Evolutionary conservation across 2,797 vertebrate genomes (phyloP), one percentile per base, ranked within the genome.

Genomic region (Xyrichtys novacula): DNA sequence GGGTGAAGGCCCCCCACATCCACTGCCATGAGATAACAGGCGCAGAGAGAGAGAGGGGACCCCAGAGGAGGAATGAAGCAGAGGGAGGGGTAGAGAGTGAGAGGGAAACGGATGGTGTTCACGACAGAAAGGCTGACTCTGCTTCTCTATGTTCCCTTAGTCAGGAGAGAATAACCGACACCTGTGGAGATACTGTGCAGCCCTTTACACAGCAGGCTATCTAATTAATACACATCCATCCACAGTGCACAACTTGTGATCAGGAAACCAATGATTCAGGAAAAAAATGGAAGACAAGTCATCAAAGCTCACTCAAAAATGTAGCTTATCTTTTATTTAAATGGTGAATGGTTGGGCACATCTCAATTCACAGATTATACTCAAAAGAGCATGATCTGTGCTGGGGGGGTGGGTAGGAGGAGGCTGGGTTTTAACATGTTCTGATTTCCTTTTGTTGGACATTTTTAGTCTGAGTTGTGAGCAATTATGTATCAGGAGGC

Each of bases 181-280:
- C 73, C 61, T 75, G 70, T 67, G n/a, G 4, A 57, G 70, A 73
- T 57, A 44, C 66, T 58, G 61, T 66, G 61, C 77, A 83, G 65
- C 73, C 49, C 65, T 89, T 84, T 77, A 75, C 47, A 80, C 43
- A 73, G 62, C 57, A 90, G 93, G 92, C 92, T 66, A 65, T 86
- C 94, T 94, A 94, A 95, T 94, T 94, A 94, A 94, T 67, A 14
- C 61, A 75, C 78, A 65, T 63, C 65, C 58, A 68, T 65, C 65
- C 59, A 63, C 49, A 46, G 64, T 66, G 66, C 60, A 82, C 80
- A 81, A 81, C 48, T 49, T 68, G 9, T 40, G 54, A 55, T 64
- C 53, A 49, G 29, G 53, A 74, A 49, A 54, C 53, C 2, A 38
- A 61, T 28, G 72, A 72, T 62, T 76, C 66, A 73, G 48, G 64